Evolutionary conservation across 2,797 vertebrate species (phyloP).

Genomic region (Mionectes olivaceus): DNA sequence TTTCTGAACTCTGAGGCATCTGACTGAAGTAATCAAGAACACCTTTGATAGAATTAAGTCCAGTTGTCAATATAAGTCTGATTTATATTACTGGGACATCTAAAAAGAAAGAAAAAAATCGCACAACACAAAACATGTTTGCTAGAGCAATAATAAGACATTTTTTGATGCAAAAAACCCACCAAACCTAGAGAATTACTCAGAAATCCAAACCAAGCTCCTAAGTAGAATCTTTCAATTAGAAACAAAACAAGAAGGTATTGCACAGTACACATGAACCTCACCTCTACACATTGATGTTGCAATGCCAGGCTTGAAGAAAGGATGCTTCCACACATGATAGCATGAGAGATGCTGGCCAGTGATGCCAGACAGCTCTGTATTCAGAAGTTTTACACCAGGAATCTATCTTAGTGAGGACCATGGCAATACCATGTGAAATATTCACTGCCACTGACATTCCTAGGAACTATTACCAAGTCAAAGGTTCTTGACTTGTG

Average conservation of each 20-base stretch:
- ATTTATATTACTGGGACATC: not conserved
- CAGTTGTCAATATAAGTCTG: not conserved
- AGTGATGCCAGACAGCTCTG: not conserved
- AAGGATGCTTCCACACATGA: not conserved
- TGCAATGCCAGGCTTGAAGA: not conserved
- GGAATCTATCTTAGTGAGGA: not conserved
- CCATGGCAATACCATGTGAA: not conserved
- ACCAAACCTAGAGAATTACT: not conserved
- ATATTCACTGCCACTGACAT: not conserved
- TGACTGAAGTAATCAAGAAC: not conserved
- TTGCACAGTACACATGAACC: not conserved
- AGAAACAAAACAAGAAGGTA: not conserved
- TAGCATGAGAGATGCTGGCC: not conserved
- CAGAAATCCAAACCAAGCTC: not conserved
- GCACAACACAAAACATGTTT: not conserved
- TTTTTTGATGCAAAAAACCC: not conserved
- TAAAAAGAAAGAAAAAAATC: not conserved
- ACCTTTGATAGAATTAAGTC: not conserved
- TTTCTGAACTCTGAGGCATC: not conserved
- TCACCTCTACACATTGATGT: not conserved
- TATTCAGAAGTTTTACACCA: not conserved
- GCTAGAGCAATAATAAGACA: not conserved
- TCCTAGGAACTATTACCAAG: not conserved
- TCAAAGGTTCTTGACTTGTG: not conserved
- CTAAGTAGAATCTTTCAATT: not conserved